phyloP scores from a whole-genome alignment of 2,888 invertebrate species.

The Eucera pruinosa region DNA sequence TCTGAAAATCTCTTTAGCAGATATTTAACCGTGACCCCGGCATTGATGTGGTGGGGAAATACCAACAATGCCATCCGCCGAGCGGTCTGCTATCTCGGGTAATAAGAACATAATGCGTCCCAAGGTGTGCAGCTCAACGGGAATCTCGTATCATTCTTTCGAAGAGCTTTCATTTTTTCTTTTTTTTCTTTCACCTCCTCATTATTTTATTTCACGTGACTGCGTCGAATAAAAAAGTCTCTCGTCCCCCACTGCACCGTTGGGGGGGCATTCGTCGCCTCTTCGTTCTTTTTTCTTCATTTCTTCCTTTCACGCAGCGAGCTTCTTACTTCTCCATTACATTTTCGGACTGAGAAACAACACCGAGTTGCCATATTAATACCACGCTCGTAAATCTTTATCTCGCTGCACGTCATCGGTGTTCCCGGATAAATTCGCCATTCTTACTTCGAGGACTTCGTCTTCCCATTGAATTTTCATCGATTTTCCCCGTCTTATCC shows the following conservation, averaged over 20 bases:
- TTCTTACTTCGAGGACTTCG: background rate
- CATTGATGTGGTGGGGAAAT: constrained; percentile 44
- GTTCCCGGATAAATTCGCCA: constrained; percentile 16
- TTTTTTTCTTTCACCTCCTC: constrained; percentile 55
- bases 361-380: constrained; percentile 45
- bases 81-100: constrained; percentile 22
- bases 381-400: constrained; percentile 26
- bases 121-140: constrained; percentile 24
- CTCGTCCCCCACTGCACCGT: constrained; percentile 13
- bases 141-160: constrained; percentile 54
- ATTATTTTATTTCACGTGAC: constrained; percentile 75
- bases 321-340: constrained; percentile 35
- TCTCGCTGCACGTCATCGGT: constrained; percentile 12
- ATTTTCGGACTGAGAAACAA: constrained; percentile 39
- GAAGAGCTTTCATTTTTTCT: constrained; percentile 52
- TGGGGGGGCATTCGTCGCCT: constrained; percentile 31
- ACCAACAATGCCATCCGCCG: constrained; percentile 26
- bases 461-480: background rate
- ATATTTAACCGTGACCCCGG: constrained; percentile 46
- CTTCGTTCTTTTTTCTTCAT: constrained; percentile 9
- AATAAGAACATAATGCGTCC: constrained; percentile 52
- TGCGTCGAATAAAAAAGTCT: constrained; percentile 66
- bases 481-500: background rate
- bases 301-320: constrained; percentile 9
- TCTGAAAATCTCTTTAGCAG: constrained; percentile 47